phyloP scores from a whole-genome alignment of 2,888 invertebrate genomes.

The Tenthredo amoena region DNA sequence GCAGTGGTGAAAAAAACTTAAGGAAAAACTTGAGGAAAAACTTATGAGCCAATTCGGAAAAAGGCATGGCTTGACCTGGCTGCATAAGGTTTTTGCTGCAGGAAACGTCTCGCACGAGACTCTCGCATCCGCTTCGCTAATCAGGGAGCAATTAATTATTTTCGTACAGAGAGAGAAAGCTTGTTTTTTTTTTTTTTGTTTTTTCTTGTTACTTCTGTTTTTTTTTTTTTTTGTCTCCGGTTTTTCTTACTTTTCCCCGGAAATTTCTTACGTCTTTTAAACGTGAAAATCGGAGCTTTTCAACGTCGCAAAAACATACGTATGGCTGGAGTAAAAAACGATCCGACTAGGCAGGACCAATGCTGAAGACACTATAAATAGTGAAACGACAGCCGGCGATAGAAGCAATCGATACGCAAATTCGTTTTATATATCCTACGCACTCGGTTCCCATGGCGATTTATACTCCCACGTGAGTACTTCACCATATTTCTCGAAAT shows the following conservation, averaged over 20 bases:
- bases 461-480: not conserved
- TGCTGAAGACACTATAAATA: not conserved
- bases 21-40: not conserved
- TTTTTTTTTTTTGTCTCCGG: not conserved
- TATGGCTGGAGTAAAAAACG: no score
- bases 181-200: not conserved
- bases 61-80: not conserved
- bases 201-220: no score
- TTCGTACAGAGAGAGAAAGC: not conserved
- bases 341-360: not conserved
- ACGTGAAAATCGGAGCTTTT: no score
- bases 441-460: conserved; percentile 32
- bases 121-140: not conserved
- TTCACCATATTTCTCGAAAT: not conserved
- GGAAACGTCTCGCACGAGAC: not conserved
- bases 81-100: not conserved
- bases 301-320: not conserved
- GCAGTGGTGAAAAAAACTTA: not conserved
- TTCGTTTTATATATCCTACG: not conserved
- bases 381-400: not conserved
- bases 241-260: not conserved
- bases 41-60: not conserved
- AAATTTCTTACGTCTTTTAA: not conserved
- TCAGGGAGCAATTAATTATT: conserved; percentile 17
- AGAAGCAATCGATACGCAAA: conserved; percentile 35